Evolutionary conservation across 2,797 vertebrate species (phyloP).

Genomic region (Percopsis omiscomaycus): DNA sequence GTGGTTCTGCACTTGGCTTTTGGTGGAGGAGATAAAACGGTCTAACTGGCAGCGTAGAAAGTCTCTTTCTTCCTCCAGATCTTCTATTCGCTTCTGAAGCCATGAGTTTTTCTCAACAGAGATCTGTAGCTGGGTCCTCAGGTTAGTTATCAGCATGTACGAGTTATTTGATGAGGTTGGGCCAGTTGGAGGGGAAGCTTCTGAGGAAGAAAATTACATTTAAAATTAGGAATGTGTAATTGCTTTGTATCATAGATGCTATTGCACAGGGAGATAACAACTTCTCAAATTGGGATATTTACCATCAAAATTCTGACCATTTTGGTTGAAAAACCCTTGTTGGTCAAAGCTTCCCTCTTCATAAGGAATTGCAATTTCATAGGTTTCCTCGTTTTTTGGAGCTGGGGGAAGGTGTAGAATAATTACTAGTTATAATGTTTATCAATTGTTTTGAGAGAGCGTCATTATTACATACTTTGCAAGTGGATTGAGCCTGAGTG

Average conservation of each 20-base stretch:
- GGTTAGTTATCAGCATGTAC: constrained; percentile 81
- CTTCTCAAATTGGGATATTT: constrained; percentile 31
- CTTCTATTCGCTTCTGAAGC: constrained; percentile 90
- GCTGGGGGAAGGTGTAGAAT: constrained; percentile 58
- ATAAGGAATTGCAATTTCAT: constrained; percentile 84
- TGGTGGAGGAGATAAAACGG: constrained; percentile 88
- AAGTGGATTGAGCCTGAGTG: constrained; percentile 72
- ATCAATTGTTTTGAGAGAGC: not conserved
- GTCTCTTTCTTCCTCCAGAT: constrained; percentile 90
- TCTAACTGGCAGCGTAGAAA: constrained; percentile 89
- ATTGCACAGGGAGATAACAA: not conserved
- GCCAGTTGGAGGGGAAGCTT: constrained; percentile 58
- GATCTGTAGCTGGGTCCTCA: constrained; percentile 88
- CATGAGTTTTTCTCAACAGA: constrained; percentile 90
- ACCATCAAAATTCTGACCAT: constrained; percentile 81
- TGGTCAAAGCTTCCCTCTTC: constrained; percentile 84
- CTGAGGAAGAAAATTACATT: constrained; percentile 35
- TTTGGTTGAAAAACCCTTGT: constrained; percentile 84
- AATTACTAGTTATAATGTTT: not conserved
- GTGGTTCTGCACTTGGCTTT: constrained; percentile 68
- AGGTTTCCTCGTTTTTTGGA: constrained; percentile 83
- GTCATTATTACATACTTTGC: constrained; percentile 65
- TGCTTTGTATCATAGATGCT: not conserved
- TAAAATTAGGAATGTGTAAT: not conserved
- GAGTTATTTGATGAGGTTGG: constrained; percentile 76